These are phyloP conservation scores for Isichthys henryi DNA, from an alignment of 2,113 vertebrate genomes.

Conservation along the genomic window DNA sequence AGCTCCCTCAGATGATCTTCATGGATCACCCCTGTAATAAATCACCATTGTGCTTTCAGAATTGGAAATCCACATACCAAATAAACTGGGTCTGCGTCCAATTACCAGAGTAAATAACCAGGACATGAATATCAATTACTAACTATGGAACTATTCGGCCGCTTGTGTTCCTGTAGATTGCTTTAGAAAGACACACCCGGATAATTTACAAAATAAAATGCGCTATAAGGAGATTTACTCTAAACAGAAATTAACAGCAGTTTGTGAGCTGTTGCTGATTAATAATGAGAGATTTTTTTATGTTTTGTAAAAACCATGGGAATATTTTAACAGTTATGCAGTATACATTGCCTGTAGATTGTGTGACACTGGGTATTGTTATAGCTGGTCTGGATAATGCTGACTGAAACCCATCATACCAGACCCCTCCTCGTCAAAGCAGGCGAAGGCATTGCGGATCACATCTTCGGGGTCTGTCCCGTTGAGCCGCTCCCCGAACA, in stretches of 20 bases:
- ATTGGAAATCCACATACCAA: background rate
- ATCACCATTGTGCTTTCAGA: background rate
- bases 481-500: constrained; percentile 96
- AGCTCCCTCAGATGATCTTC: constrained; percentile 95
- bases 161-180: background rate
- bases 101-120: background rate
- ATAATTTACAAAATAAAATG: background rate
- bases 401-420: constrained; percentile 52
- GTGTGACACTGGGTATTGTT: background rate
- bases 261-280: background rate
- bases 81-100: background rate
- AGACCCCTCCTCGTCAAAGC: constrained; percentile 92
- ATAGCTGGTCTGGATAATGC: background rate
- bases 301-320: background rate
- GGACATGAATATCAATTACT: background rate
- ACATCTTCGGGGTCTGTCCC: constrained; percentile 95
- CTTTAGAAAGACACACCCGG: background rate
- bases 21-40: constrained; percentile 74
- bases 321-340: background rate
- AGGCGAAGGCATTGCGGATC: constrained; percentile 95
- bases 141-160: background rate
- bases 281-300: background rate
- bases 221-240: background rate
- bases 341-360: background rate
- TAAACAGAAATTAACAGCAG: background rate